phyloP scores from a whole-genome alignment of 2,113 vertebrate genomes.

The Pleuronectes platessa region DNA sequence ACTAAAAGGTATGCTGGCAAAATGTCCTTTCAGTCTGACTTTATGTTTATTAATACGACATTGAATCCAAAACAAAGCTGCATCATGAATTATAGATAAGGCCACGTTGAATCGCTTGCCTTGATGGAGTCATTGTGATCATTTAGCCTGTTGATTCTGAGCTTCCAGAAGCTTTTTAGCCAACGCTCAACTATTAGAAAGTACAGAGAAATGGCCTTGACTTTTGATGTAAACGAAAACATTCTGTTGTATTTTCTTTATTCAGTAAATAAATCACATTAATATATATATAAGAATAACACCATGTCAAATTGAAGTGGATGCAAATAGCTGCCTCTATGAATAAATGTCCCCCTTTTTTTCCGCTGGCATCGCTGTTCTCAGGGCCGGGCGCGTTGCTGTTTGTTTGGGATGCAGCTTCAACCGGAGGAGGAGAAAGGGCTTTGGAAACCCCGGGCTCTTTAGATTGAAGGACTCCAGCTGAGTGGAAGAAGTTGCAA shows the following conservation, averaged over 20 bases:
- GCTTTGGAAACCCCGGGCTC: slow-evolving; percentile 65
- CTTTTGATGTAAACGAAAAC: slow-evolving; percentile 25
- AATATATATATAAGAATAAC: background rate
- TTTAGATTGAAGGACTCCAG: slow-evolving; percentile 70
- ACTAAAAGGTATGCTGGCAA: slow-evolving; percentile 12
- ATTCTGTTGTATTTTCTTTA: too few relatives aligned
- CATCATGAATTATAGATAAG: slow-evolving; percentile 20
- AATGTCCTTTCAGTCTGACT: slow-evolving; percentile 12
- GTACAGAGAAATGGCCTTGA: background rate
- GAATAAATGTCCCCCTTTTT: slow-evolving; percentile 31
- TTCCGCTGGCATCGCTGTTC: slow-evolving; percentile 32
- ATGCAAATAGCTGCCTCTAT: slow-evolving; percentile 49
- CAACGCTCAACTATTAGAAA: background rate
- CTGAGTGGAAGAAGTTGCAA: slow-evolving; percentile 72
- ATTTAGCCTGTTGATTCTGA: slow-evolving; percentile 20
- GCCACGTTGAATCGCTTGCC: slow-evolving; percentile 2
- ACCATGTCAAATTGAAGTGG: slow-evolving; percentile 35
- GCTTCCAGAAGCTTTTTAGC: slow-evolving; percentile 1
- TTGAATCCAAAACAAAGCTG: slow-evolving; percentile 1
- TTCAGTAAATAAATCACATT: background rate
- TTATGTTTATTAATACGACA: slow-evolving; percentile 16
- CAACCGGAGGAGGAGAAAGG: slow-evolving; percentile 38
- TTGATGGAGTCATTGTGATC: slow-evolving; percentile 16
- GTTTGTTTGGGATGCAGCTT: slow-evolving; percentile 54
- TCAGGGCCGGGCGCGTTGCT: slow-evolving; percentile 6